A percentile compares a stretch with the other conserved stretches of the same genome.
Evolutionary conservation across 2,797 vertebrate genomes (phyloP).

Genomic region (Manis pentadactyla): DNA sequence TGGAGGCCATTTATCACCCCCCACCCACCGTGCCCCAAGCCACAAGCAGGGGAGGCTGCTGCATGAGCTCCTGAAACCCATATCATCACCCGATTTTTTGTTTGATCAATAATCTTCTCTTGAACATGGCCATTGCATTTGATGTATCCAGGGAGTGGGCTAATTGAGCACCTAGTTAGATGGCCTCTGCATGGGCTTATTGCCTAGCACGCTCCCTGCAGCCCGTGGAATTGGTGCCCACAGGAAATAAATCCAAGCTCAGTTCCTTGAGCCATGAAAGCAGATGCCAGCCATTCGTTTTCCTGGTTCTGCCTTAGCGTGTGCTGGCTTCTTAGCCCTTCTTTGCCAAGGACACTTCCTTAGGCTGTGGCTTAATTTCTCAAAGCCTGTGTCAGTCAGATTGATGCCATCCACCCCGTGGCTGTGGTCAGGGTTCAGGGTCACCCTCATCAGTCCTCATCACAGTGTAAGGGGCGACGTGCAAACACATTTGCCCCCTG

Average conservation of each 20-base stretch:
- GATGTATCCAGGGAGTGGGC: slow-evolving; percentile 43
- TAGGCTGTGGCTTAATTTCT: not conserved
- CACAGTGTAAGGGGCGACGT: not conserved
- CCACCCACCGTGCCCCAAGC: not conserved
- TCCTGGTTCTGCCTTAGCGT: not conserved
- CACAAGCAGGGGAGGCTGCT: slow-evolving; percentile 65
- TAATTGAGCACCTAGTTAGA: slow-evolving; percentile 70
- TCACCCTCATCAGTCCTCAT: not conserved
- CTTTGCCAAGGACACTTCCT: not conserved
- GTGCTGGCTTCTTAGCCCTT: not conserved
- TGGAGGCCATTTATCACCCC: slow-evolving; percentile 67
- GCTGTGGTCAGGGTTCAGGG: not conserved
- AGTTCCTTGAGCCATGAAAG: not conserved
- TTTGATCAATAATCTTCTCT: slow-evolving; percentile 80
- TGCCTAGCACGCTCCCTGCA: slow-evolving; percentile 28
- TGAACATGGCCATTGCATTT: slow-evolving; percentile 65
- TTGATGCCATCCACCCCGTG: rapidly evolving
- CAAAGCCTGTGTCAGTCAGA: not conserved
- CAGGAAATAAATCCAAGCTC: slow-evolving; percentile 50
- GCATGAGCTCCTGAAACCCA: slow-evolving; percentile 36
- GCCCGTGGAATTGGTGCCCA: slow-evolving; percentile 41
- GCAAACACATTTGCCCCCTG: not conserved
- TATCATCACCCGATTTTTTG: slow-evolving; percentile 46
- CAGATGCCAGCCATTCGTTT: slow-evolving; percentile 21
- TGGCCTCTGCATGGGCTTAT: not conserved